Conservation (phyloP, 2,113 vertebrate genomes). For the Vulpes ferrilata region DNA sequence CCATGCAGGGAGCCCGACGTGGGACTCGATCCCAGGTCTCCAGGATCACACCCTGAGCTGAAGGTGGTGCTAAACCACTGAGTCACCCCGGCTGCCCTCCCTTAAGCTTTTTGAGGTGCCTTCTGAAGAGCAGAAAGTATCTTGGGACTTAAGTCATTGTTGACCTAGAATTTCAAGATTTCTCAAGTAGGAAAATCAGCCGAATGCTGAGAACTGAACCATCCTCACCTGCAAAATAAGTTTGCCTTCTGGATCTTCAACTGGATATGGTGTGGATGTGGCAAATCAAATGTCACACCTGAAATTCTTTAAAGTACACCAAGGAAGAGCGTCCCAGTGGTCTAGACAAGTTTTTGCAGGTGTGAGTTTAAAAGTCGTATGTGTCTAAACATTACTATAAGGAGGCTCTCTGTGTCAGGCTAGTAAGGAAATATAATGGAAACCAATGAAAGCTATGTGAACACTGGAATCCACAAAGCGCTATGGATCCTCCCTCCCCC, state of each 20-base stretch:
- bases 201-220: background rate
- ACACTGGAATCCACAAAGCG: background rate
- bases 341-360: background rate
- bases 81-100: background rate
- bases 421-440: conserved; percentile 31
- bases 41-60: too few species aligned
- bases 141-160: background rate
- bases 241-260: background rate
- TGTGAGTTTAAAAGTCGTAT: background rate
- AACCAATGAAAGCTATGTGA: background rate
- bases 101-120: background rate
- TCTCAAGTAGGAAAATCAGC: background rate
- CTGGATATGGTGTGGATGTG: background rate
- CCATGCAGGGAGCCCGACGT: too few species aligned
- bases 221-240: background rate
- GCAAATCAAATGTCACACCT: background rate
- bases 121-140: background rate
- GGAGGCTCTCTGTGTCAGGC: background rate
- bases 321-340: background rate
- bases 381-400: background rate
- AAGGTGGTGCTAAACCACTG: too few species aligned
- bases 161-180: background rate
- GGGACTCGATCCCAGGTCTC: too few species aligned
- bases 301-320: background rate
- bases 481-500: background rate